These are phyloP conservation scores for Hexactinellida sp. DNA, from an alignment of 37 sponge, comb jelly and placozoan species.

Conservation along the genomic window DNA sequence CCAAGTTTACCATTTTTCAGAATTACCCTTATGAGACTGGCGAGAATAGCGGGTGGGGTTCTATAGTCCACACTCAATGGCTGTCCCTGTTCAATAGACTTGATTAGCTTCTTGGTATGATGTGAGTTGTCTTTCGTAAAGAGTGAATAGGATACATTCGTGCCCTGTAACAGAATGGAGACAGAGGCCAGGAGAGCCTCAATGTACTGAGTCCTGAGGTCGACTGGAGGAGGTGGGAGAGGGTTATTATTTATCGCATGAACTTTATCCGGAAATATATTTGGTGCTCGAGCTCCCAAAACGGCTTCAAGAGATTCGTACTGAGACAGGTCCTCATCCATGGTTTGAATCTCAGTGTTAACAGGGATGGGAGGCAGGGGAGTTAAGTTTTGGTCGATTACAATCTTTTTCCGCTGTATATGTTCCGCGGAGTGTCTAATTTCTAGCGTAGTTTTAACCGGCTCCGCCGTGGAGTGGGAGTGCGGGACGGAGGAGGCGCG, in stretches of 20 bases:
- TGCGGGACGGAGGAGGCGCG: not conserved
- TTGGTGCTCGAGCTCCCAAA: not conserved
- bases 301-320: not conserved
- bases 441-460: not conserved
- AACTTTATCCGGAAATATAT: not conserved
- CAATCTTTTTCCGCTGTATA: not conserved
- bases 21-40: not conserved
- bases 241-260: not conserved
- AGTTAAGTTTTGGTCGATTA: not conserved
- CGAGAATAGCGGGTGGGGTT: not conserved
- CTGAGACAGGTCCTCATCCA: not conserved
- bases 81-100: not conserved
- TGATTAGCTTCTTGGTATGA: not conserved
- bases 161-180: not conserved
- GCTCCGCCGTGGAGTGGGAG: not conserved
- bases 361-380: not conserved
- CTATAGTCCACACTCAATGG: not conserved
- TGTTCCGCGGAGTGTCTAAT: not conserved
- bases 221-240: not conserved
- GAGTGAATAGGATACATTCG: not conserved
- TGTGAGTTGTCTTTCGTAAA: constrained; percentile 1
- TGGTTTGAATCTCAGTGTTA: not conserved
- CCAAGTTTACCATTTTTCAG: not conserved
- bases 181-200: not conserved
- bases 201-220: not conserved